Conservation (phyloP, 2,113 vertebrate species). For the Boulengeromyrus knoepffleri region DNA sequence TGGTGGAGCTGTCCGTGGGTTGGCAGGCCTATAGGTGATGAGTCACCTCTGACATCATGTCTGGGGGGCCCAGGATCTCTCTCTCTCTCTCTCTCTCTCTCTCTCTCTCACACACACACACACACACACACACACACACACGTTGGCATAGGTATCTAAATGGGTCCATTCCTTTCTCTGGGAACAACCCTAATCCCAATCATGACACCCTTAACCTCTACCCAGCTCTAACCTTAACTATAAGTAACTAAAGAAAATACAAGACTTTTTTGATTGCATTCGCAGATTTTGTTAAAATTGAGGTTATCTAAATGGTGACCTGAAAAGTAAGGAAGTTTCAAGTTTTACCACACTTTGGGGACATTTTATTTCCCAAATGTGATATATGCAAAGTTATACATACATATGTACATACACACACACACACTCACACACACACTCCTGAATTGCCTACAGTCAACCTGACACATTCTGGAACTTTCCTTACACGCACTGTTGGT, state of each 20-base stretch:
- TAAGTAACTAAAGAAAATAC: too few relatives aligned
- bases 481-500: background rate
- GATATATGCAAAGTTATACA: background rate
- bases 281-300: too few relatives aligned
- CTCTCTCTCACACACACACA: background rate
- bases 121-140: background rate
- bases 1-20: background rate
- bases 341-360: too few relatives aligned
- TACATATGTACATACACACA: background rate
- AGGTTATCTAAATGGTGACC: too few relatives aligned
- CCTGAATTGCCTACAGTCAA: background rate
- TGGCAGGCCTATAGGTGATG: slow-evolving; percentile 19
- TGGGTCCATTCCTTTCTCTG: too few relatives aligned
- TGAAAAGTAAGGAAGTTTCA: too few relatives aligned
- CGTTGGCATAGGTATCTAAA: too few relatives aligned
- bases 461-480: background rate
- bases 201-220: too few relatives aligned
- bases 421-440: background rate
- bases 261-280: too few relatives aligned
- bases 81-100: background rate
- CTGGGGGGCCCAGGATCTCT: background rate
- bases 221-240: too few relatives aligned
- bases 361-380: too few relatives aligned
- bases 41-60: slow-evolving; percentile 41
- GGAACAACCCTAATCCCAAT: too few relatives aligned